Conservation (phyloP, 2,888 invertebrate species). For the Temnothorax unifasciatus region DNA sequence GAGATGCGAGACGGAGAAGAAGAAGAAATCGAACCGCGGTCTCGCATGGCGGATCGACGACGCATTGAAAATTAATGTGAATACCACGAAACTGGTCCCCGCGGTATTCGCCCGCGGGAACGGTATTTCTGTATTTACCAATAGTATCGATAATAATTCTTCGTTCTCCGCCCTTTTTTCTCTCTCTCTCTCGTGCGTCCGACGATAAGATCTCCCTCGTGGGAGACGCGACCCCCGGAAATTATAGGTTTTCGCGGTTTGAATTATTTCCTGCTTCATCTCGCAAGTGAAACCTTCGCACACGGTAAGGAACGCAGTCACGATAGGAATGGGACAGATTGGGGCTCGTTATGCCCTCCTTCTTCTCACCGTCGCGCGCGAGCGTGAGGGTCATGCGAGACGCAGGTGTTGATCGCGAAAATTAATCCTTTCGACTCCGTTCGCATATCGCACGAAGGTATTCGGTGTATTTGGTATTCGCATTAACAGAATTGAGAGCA, state of each 20-base stretch:
- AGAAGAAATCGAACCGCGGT: constrained; percentile 74
- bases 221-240: constrained; percentile 78
- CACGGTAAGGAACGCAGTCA: constrained; percentile 37
- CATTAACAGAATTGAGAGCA: background rate
- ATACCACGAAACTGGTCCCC: constrained; percentile 80
- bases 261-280: constrained; percentile 81
- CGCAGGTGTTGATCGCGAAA: constrained; percentile 20
- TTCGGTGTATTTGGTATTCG: background rate
- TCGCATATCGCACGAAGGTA: background rate
- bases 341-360: constrained; percentile 4
- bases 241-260: constrained; percentile 85
- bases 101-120: constrained; percentile 77
- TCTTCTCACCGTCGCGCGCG: background rate
- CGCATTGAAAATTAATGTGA: constrained; percentile 81
- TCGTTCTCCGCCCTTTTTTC: constrained; percentile 59
- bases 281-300: constrained; percentile 50
- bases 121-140: constrained; percentile 81
- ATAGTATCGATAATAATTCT: constrained; percentile 82
- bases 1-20: constrained; percentile 62
- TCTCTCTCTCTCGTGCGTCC: constrained; percentile 20
- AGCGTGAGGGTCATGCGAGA: constrained; percentile 3
- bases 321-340: constrained; percentile 39
- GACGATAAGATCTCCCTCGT: constrained; percentile 80
- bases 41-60: constrained; percentile 76
- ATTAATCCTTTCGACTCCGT: constrained; percentile 14